Evolutionary conservation across 2,888 invertebrate genomes (phyloP), one percentile per base, ranked within the genome.

Genomic region (Macrosoma leucophasiata): DNA sequence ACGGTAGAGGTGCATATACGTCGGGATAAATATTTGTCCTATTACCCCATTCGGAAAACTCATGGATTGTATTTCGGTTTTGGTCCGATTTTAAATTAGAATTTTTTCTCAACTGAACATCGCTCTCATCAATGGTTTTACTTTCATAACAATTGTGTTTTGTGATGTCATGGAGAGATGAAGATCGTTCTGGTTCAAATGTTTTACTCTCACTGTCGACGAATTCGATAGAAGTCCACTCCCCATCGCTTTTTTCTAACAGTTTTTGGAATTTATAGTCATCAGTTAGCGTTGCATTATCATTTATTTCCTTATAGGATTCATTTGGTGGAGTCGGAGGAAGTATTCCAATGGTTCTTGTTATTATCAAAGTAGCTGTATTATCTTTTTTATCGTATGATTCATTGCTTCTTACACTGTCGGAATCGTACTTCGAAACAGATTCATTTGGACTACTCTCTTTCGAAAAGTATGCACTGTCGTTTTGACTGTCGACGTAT

Each of bases 1-100:
- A 91, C 38, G 91, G 91, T 50, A 88, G 85, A 48, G 91, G 91
- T 45, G 91, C 91, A 68, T 91, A 92, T 50, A 93, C 87, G 64
- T 91, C 86, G 41, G 92, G 90, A 72, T 90, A 87, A 62, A 88
- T 86, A 49, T 87, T 65, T 18, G 79, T 74, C 52, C 84, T 73
- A 48, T 81, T 82, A 33, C 57, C 69, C 82, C 82, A 82, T 38
- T 77, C 71, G 8, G 64, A 55, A 38, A 70, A 58, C 24, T 81
- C 79, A 39, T 78, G 74, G 26, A 78, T 41, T 11, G 78, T 75
- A 46, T 82, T 78, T 18, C 78, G 73, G 50, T 76, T 61, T 19
- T 68, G 58, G 21, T 63, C 58, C 27, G 46, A 50, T 44, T 55
- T 62, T 30, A 43, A 13, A 18, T 28, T 50, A 43, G 56, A 50